These are phyloP conservation scores for Polyommatus iphigenia DNA, from an alignment of 2,888 invertebrate species.

Conservation along the genomic window DNA sequence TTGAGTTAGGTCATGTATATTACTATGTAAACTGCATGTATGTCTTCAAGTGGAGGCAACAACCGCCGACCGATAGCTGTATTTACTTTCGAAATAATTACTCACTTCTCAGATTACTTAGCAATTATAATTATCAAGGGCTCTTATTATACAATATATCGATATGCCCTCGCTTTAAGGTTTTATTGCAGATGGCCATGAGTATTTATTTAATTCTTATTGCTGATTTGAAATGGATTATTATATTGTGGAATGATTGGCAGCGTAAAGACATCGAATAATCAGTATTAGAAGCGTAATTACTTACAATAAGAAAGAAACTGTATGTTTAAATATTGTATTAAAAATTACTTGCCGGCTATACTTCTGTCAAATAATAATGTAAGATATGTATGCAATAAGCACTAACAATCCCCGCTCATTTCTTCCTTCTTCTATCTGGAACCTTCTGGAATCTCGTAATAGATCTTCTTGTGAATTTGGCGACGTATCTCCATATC, in stretches of 20 bases:
- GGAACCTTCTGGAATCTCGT: not conserved
- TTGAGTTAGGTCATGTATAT: constrained; percentile 25
- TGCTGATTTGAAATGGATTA: not conserved
- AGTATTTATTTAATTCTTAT: not conserved
- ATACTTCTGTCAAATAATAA: not conserved
- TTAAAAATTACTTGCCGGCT: not conserved
- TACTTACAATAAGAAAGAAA: no score
- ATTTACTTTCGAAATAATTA: constrained; percentile 23
- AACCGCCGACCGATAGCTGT: constrained; percentile 22
- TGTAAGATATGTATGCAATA: not conserved
- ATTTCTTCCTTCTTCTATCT: not conserved
- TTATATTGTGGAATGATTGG: not conserved
- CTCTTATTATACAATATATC: constrained; percentile 19
- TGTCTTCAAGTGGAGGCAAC: constrained; percentile 18
- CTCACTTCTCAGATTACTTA: constrained; percentile 21
- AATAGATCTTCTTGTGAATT: not conserved
- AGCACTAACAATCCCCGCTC: not conserved
- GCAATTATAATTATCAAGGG: constrained; percentile 28
- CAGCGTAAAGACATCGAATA: not conserved
- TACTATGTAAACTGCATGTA: not conserved
- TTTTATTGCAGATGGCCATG: not conserved
- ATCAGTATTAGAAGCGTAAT: no score
- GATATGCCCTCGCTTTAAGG: constrained; percentile 4
- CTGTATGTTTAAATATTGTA: no score
- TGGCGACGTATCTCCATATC: not conserved